phyloP scores from a whole-genome alignment of 92 coral and sea anemone genomes.

The Micromussa lordhowensis region DNA sequence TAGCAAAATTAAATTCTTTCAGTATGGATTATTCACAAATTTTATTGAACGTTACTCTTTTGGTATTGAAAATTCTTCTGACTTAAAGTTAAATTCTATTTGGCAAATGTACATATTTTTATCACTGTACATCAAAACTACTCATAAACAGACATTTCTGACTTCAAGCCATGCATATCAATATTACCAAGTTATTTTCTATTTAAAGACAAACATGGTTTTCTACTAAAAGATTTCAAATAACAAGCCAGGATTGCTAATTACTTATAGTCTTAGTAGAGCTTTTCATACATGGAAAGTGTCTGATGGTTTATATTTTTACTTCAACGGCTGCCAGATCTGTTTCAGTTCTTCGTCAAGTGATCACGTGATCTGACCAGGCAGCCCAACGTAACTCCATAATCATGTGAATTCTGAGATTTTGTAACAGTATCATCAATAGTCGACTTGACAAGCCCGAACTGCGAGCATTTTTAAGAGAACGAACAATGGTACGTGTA shows the following conservation, averaged over 20 bases:
- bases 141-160: not conserved
- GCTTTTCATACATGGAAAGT: not conserved
- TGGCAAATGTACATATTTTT: slow-evolving; percentile 26
- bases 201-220: not conserved
- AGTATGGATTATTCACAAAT: not conserved
- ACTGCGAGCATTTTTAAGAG: slow-evolving; percentile 84
- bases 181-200: not conserved
- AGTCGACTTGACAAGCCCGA: slow-evolving; percentile 91
- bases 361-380: not conserved
- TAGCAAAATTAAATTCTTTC: not conserved
- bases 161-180: not conserved
- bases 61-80: slow-evolving; percentile 1
- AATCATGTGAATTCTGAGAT: not conserved
- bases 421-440: slow-evolving; percentile 1
- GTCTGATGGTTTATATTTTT: not conserved
- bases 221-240: slow-evolving; percentile 1
- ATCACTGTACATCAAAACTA: slow-evolving; percentile 24
- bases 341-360: not conserved
- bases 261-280: not conserved
- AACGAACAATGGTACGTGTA: slow-evolving; percentile 92
- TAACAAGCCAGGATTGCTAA: not conserved
- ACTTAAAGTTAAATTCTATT: slow-evolving; percentile 13
- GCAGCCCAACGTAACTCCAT: not conserved
- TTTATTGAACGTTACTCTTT: not conserved
- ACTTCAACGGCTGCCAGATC: not conserved